Evolutionary conservation across 2,888 invertebrate genomes (phyloP), one percentile per base, ranked within the genome.

Genomic region (Zonitis immaculata): DNA sequence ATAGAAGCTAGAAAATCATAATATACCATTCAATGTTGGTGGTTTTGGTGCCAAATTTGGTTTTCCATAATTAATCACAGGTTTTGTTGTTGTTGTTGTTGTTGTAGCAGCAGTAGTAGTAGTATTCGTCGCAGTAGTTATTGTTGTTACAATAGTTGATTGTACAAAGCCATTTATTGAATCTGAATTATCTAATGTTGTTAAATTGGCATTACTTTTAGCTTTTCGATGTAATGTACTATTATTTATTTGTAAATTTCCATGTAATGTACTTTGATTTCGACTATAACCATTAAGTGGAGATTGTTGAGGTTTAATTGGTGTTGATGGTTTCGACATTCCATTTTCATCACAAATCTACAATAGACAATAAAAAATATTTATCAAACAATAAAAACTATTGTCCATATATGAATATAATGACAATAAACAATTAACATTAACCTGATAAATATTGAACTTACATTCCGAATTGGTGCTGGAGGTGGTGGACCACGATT

Each of bases 31-130:
- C 44, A 82, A 64, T 62, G 79, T 78, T 7, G 91, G 90, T 18
- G 92, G 92, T 74, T 90, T 91, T 1, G 92, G 92, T 22, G 91
- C 91, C 61, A 91, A 76, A 73, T 88, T 83, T 18, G 91, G 91
- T 76, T 92, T 93, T 47, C 90, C 90, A 77, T 85, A 83, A 68
- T 81, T 68, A 73, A 79, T 75, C 39, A 81, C 70, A 52, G 81
- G 80, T 9, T 35, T 35, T 35, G 35, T 14, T 35, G 9, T 35
- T 2, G 16, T 16, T 7, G 28, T 52, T 54, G 45, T n/a, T n/a
- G n/a, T n/a, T n/a, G n/a, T n/a, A n/a, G n/a, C n/a, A n/a, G n/a
- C n/a, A n/a, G n/a, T n/a, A n/a, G n/a, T n/a, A n/a, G n/a, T n/a
- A n/a, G n/a, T n/a, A n/a, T n/a, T n/a, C n/a, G n/a, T n/a, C n/a